These are phyloP conservation scores for Siniperca knerii DNA, from an alignment of 2,113 vertebrate genomes.

Conservation along the genomic window DNA sequence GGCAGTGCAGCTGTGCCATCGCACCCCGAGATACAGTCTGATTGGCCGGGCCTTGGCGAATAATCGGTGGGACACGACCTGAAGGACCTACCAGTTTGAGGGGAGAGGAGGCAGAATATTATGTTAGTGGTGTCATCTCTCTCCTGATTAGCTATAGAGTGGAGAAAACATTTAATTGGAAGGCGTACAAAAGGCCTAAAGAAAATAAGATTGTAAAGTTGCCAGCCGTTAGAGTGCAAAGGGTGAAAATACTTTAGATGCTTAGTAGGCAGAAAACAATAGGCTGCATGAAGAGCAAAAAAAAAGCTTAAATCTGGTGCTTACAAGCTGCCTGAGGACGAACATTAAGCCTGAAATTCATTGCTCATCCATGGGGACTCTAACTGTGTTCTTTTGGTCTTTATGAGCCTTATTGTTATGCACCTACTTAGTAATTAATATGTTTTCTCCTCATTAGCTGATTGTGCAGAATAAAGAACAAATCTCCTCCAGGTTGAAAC, in stretches of 20 bases:
- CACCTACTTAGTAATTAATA: slow-evolving; percentile 62
- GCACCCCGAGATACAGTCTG: slow-evolving; percentile 86
- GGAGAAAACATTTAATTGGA: background rate
- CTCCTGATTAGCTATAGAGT: slow-evolving; percentile 5
- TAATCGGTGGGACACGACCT: slow-evolving; percentile 85
- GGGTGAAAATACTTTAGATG: slow-evolving; percentile 33
- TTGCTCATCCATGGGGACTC: slow-evolving; percentile 57
- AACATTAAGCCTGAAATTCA: slow-evolving; percentile 48
- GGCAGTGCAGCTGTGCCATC: slow-evolving; percentile 86
- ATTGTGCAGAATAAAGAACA: slow-evolving; percentile 38
- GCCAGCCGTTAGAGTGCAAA: slow-evolving; percentile 25
- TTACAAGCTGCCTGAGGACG: slow-evolving; percentile 51
- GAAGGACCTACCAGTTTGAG: slow-evolving; percentile 79
- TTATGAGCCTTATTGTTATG: slow-evolving; percentile 42
- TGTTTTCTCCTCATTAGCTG: slow-evolving; percentile 64
- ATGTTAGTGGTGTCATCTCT: slow-evolving; percentile 8
- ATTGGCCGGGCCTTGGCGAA: slow-evolving; percentile 89
- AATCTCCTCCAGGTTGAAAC: slow-evolving; percentile 15
- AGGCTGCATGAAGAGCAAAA: slow-evolving; percentile 23
- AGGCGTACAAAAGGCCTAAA: background rate
- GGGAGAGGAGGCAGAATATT: slow-evolving; percentile 29
- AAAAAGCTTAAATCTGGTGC: slow-evolving; percentile 38
- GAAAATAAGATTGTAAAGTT: slow-evolving; percentile 24
- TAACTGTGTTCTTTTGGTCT: slow-evolving; percentile 20
- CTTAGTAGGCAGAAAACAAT: slow-evolving; percentile 54